Conservation (phyloP, 2,888 invertebrate species). For the Axea sp. region DNA sequence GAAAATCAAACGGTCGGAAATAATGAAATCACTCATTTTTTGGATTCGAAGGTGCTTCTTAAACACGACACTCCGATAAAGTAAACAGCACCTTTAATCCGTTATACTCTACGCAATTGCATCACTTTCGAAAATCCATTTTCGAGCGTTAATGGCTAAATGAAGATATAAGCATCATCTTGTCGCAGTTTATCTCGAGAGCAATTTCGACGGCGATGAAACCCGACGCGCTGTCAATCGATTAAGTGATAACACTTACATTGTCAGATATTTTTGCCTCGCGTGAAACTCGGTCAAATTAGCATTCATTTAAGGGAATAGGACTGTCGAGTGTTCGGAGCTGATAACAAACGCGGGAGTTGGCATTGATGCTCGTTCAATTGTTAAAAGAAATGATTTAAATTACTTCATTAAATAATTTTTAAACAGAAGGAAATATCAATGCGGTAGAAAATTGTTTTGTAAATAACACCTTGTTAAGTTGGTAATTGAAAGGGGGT, state of each 20-base stretch:
- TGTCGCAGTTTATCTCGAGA: conserved; percentile 55
- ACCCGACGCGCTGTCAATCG: conserved; percentile 42
- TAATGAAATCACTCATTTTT: neutral
- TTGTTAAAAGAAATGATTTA: no score
- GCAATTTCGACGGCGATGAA: conserved; percentile 41
- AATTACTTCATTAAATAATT: no score
- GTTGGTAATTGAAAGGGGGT: no score
- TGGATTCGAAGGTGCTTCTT: no score
- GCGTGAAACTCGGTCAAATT: conserved; percentile 33
- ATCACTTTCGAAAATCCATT: conserved; percentile 54
- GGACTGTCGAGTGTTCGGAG: neutral
- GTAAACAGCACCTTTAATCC: conserved; percentile 27
- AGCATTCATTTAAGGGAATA: conserved; percentile 34
- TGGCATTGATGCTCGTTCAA: neutral
- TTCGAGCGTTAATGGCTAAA: conserved; percentile 59
- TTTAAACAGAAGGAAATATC: no score
- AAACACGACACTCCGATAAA: conserved; percentile 13
- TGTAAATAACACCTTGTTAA: no score
- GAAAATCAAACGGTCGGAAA: conserved; percentile 8
- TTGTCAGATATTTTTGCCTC: conserved; percentile 49
- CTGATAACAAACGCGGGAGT: conserved; percentile 3
- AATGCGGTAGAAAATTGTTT: no score
- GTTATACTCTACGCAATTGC: conserved; percentile 39
- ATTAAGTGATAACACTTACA: conserved; percentile 54
- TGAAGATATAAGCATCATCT: conserved; percentile 55